Conservation (phyloP, 2,113 vertebrate species). For the Cryptomyrus ogoouensis region DNA sequence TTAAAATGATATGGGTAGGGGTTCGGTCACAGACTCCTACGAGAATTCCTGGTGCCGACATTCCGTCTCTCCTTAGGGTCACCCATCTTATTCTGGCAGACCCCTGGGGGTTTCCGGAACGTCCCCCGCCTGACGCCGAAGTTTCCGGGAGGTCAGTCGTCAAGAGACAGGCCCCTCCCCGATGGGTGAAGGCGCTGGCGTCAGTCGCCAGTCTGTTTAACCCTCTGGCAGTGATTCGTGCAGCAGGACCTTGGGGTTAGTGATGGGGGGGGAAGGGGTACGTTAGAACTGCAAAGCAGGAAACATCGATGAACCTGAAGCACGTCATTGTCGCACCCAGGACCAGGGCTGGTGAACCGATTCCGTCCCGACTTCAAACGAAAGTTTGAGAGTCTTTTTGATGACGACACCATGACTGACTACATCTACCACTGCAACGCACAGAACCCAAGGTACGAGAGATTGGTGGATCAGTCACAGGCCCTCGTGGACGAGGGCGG, state of each 20-base stretch:
- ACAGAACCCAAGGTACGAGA: constrained; percentile 73
- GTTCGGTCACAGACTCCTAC: not conserved
- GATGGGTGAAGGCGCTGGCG: constrained; percentile 71
- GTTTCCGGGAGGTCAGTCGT: constrained; percentile 30
- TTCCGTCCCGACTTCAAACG: constrained; percentile 81
- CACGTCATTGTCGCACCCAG: constrained; percentile 42
- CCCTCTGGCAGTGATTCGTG: constrained; percentile 78
- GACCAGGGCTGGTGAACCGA: constrained; percentile 76
- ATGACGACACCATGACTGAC: constrained; percentile 81
- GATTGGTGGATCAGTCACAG: not conserved
- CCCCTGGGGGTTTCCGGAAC: constrained; percentile 81
- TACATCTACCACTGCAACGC: constrained; percentile 92
- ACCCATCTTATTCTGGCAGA: constrained; percentile 84
- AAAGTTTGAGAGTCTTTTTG: constrained; percentile 71
- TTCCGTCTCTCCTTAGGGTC: constrained; percentile 56
- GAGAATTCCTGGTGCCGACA: not conserved
- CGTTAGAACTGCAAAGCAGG: not conserved
- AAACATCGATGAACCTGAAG: not conserved
- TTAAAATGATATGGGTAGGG: not conserved
- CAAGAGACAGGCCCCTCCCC: constrained; percentile 53
- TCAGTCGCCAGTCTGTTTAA: constrained; percentile 73
- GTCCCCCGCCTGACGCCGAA: constrained; percentile 50
- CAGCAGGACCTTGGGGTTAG: constrained; percentile 82
- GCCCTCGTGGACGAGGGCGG: not conserved
- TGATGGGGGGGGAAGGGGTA: not conserved